Evolutionary conservation across 2,888 invertebrate genomes (phyloP), one percentile per base, ranked within the genome.

Genomic region (Cordilura impudica): DNA sequence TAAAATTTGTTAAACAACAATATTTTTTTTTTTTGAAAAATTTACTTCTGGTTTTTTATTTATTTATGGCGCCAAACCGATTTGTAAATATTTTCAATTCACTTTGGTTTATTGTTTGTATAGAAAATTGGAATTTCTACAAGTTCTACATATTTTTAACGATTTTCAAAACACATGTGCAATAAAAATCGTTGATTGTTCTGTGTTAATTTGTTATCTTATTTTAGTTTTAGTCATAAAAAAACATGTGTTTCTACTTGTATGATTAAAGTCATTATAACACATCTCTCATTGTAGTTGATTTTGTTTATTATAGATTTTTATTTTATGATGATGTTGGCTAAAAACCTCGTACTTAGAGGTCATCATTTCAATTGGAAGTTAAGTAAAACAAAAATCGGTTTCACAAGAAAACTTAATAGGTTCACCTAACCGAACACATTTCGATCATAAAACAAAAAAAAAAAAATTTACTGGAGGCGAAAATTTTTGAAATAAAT

Each of bases 81-180:
- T 75, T 66, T 71, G 75, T 79, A 75, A 79, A 79, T 79, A 79
- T 79, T 79, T 74, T 79, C 71, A 67, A 75, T 79, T 79, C 78
- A 74, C 78, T 74, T 79, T 71, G 71, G 71, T 61, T 71, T 71
- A 67, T 49, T 71, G 39, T 75, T 71, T 75, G 54, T 47, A 61
- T 54, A 61, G 54, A 51, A 39, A 67, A 54, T 66, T 66, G 21
- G 56, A 69, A 75, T 43, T 63, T 39, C 21, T 53, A 67, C 35
- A 45, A 56, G 47, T 39, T 47, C 49, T 45, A 14, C 7, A 12
- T 19, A 26, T 5, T 45, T 60, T 54, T 66, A 49, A 79, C 14
- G 70, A 53, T 63, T 65, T 58, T 72, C 19, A 35, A 53, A 73
- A 78, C 65, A 73, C 67, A 73, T 63, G 53, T 43, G 39, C 26